Base-by-base conservation (phyloP, 2,797 vertebrate genomes). In the Oryzias sinensis region DNA sequence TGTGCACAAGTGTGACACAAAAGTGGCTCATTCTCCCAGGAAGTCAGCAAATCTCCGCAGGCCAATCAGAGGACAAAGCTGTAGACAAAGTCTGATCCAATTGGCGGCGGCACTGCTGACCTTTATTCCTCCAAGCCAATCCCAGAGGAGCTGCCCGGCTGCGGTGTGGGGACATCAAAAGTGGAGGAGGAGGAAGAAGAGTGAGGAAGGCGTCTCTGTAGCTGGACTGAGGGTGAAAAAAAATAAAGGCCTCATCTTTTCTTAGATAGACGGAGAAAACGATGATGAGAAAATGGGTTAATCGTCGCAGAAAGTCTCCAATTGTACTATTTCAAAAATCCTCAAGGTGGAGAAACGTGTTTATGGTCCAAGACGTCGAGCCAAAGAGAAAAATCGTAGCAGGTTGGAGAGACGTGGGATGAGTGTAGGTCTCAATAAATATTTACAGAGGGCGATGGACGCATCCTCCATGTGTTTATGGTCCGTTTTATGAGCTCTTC, bases 31-130 rank as follows among this genome's bases (percentile, higher is more conserved):
- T 69, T 86, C 83, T 72, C 77, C 45, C 49, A 76, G 77, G 83
- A 83, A 80, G 61, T 62, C 13, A 79, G 65, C 69, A 59, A 78
- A 61, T 80, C 78, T 78, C 82, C 62, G 67, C 71, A 69, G 83
- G 74, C 83, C 83, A 86, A 82, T 86, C 66, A 70, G 77, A 78
- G 77, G 76, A 68, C 76, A 73, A 58, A 60, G 59, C 80, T 64
- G 73, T 67, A 79, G 52, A 58, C 62, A 45, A 56, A 70, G 59
- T 67, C 72, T 67, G 66, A 67, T 72, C 53, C 57, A 43, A 75
- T 76, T 83, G 76, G 75, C 65, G 25, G 3, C 50, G 53, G 33
- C 33, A 24, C 41, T 54, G 51, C 33, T 67, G 70, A 79, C 74
- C 77, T 76, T 74, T 66, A 55, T 69, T 22, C 53, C 53, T 53